phyloP scores from a whole-genome alignment of 1,140 invertebrate genomes.

The Bombus difficillimus region DNA sequence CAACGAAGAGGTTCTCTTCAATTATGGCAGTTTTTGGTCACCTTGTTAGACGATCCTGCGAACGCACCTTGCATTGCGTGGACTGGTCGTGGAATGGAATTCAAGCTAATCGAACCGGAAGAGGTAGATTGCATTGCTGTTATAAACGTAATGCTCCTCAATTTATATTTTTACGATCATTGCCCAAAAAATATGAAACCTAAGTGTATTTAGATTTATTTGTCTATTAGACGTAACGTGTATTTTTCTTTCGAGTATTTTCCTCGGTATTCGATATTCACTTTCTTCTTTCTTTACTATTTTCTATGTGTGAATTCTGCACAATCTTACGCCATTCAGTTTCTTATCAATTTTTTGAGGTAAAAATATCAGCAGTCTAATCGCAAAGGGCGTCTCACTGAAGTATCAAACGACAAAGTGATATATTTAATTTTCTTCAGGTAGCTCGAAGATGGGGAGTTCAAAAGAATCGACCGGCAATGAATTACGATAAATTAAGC shows the following conservation, averaged over 20 bases:
- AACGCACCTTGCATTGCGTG: constrained; percentile 96
- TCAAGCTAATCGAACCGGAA: constrained; percentile 97
- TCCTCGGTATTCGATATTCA: not conserved
- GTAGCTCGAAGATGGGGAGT: constrained; percentile 92
- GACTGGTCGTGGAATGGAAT: constrained; percentile 97
- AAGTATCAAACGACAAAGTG: no score
- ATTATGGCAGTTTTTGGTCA: constrained; percentile 97
- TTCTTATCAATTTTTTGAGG: no score
- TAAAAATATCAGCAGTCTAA: no score
- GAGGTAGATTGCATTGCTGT: constrained; percentile 86
- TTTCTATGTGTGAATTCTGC: no score
- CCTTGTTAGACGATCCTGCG: constrained; percentile 92
- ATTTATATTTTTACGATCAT: no score
- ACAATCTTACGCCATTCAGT: no score
- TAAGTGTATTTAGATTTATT: no score
- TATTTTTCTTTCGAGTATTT: no score
- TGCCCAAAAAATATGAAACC: no score
- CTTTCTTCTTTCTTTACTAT: not conserved
- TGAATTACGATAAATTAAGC: constrained; percentile 98
- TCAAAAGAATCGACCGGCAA: constrained; percentile 95
- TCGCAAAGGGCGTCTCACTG: no score
- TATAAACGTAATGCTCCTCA: not conserved
- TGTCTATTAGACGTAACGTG: no score
- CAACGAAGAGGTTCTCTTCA: constrained; percentile 92
- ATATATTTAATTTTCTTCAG: constrained; percentile 76